Evolutionary conservation across 2,888 invertebrate species (phyloP).

Genomic region (Mythimna albipuncta): DNA sequence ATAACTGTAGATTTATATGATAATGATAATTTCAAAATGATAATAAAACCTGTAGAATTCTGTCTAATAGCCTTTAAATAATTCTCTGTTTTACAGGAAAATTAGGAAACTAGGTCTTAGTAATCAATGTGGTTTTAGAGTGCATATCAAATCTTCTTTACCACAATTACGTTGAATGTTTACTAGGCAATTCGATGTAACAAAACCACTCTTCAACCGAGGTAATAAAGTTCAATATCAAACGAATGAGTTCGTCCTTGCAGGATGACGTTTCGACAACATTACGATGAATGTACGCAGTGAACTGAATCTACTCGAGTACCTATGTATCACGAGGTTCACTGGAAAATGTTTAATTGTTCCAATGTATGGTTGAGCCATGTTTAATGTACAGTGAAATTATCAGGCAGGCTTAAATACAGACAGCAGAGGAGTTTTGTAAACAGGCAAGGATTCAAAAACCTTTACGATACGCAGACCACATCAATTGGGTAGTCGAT

Average conservation of each 20-base stretch:
- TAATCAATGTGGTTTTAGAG: conserved; percentile 8
- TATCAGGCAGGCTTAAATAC: neutral
- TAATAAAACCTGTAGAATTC: neutral
- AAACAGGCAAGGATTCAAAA: neutral
- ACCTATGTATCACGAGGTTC: conserved; percentile 23
- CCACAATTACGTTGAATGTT: conserved; percentile 41
- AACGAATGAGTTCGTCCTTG: conserved; percentile 15
- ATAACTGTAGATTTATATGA: too few relatives aligned
- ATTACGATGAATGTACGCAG: conserved; percentile 33
- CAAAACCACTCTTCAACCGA: neutral
- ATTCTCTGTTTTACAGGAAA: neutral
- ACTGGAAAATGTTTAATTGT: conserved; percentile 31
- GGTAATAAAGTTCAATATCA: conserved; percentile 25
- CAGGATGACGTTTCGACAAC: conserved; percentile 31
- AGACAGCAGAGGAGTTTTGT: neutral
- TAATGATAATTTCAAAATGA: too few relatives aligned
- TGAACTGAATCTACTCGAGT: conserved; percentile 45
- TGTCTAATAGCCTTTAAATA: neutral
- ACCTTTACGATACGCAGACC: neutral
- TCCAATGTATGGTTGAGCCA: neutral
- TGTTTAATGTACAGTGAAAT: conserved; percentile 6
- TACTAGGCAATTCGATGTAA: conserved; percentile 1
- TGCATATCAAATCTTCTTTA: conserved; percentile 25
- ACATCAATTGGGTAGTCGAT: too few relatives aligned
- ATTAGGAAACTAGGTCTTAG: neutral